Evolutionary conservation across 2,888 invertebrate genomes (phyloP), one percentile per base, ranked within the genome.

Genomic region (Aplocera efformata): DNA sequence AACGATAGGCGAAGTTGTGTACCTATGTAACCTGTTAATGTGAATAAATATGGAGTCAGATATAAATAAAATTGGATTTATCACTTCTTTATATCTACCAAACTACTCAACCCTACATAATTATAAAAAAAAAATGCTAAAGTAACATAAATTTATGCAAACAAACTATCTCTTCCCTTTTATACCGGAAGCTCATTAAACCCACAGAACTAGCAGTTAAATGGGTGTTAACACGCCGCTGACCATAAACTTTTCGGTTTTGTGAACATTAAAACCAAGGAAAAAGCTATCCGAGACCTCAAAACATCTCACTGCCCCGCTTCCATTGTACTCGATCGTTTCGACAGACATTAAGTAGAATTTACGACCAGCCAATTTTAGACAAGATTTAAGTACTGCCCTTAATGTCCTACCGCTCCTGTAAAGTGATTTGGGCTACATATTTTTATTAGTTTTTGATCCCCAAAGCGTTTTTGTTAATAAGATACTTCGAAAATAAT

Each of bases 321-420:
- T 35, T 54, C 63, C 61, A 71, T 78, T 72, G 74, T 72, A 64
- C 58, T 38, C 53, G 62, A 60, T 67, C 74, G 69, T 67, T 69
- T 60, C 67, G 59, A 60, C 66, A 60, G 60, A 71, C 77, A 73
- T 78, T 77, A 78, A 73, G 55, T 49, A 45, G 53, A 70, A 76
- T 77, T 79, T 78, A 76, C 63, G 64, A 58, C 50, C 55, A 54
- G 60, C 64, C 75, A 73, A 73, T 76, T 76, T 79, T 70, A 73
- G 69, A 67, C 63, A 65, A 60, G 66, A 67, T 71, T 75, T 76
- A 70, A 75, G 71, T 72, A 70, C 63, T 65, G 60, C 60, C 57
- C 57, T 65, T 71, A 67, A 72, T 62, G 63, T 58, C 50, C 56
- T 48, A 58, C 54, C 54, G 50, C 45, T 51, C 49, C 58, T 58